Conservation (phyloP, 2,113 vertebrate genomes). For the Trogon surrucura region DNA sequence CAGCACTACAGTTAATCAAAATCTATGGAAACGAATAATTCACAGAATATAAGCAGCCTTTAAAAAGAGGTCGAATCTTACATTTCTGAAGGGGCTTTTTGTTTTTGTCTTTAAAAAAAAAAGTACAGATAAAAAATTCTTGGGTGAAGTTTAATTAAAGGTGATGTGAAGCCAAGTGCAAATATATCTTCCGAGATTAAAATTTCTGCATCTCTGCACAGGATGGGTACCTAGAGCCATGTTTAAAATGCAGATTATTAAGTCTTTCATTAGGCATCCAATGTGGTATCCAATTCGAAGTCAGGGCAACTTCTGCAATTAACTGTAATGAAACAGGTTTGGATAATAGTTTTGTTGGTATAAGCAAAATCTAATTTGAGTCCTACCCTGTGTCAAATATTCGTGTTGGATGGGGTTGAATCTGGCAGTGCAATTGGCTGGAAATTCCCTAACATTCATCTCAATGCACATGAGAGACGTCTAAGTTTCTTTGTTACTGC, state of each 20-base stretch:
- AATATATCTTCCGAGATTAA: slow-evolving; percentile 28
- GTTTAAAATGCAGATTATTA: slow-evolving; percentile 36
- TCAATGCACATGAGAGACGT: not conserved
- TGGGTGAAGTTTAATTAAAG: slow-evolving; percentile 41
- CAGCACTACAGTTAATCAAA: not conserved
- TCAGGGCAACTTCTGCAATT: slow-evolving; percentile 29
- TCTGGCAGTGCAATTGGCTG: not conserved
- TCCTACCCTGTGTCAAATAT: not conserved
- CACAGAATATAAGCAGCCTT: not conserved
- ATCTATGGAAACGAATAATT: not conserved
- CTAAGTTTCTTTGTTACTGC: not conserved
- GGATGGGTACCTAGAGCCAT: not conserved
- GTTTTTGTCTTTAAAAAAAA: not conserved
- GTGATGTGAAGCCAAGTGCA: slow-evolving; percentile 1
- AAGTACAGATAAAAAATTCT: not conserved
- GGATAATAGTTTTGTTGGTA: not conserved
- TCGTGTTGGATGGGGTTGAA: not conserved
- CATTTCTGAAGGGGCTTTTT: not conserved
- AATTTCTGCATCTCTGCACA: slow-evolving; percentile 47
- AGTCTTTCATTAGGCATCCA: slow-evolving; percentile 31
- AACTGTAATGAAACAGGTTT: slow-evolving; percentile 16
- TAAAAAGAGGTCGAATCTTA: not conserved
- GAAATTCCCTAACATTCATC: not conserved
- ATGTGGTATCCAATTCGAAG: slow-evolving; percentile 17
- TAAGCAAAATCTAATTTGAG: slow-evolving; percentile 18